Evolutionary conservation across 2,888 invertebrate species (phyloP).

Genomic region (Ptilodon capucinus): DNA sequence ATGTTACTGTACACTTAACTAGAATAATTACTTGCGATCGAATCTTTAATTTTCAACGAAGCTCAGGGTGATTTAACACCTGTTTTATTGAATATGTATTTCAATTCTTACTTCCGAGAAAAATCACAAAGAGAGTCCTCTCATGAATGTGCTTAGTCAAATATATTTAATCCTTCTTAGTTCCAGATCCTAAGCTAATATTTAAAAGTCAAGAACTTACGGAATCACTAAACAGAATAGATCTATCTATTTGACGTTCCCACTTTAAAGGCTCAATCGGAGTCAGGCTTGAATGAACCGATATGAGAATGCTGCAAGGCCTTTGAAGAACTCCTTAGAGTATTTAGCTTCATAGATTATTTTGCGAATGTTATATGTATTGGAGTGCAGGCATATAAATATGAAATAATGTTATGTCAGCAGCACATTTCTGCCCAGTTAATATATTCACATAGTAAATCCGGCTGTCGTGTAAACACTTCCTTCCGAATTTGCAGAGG

Average conservation of each 20-base stretch:
- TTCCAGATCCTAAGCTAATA: slow-evolving; percentile 41
- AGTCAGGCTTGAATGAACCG: slow-evolving; percentile 17
- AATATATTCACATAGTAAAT: no score
- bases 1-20: no score
- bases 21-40: no score
- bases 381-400: slow-evolving; percentile 3
- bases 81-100: background rate
- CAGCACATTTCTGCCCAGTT: background rate
- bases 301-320: slow-evolving; percentile 17
- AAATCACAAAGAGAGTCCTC: background rate
- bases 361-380: slow-evolving; percentile 3
- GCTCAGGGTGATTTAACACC: no score
- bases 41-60: no score
- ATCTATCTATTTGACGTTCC: slow-evolving; percentile 44
- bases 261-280: slow-evolving; percentile 31
- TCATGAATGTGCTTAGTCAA: background rate
- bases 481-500: no score
- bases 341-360: slow-evolving; percentile 12
- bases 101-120: background rate
- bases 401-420: background rate
- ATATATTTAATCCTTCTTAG: slow-evolving; percentile 20
- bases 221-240: slow-evolving; percentile 37
- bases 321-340: slow-evolving; percentile 8
- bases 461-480: no score
- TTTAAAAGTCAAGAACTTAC: slow-evolving; percentile 36